phyloP scores from a whole-genome alignment of 2,113 vertebrate genomes.

The Cervus canadensis region DNA sequence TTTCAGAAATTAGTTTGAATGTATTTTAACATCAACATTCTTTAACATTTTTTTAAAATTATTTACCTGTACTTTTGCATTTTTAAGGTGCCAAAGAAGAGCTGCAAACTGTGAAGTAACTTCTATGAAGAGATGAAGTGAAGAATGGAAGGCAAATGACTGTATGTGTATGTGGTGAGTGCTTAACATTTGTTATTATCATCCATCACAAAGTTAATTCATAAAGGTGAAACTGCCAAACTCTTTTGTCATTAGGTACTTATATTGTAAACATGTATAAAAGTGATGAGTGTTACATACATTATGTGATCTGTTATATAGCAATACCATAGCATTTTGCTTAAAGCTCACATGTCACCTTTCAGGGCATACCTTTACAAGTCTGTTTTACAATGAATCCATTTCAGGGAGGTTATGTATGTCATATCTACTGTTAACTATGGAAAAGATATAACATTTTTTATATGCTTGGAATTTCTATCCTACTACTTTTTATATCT shows the following conservation, averaged over 20 bases:
- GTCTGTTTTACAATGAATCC: slow-evolving; percentile 59
- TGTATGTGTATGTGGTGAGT: slow-evolving; percentile 83
- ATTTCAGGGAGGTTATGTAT: slow-evolving; percentile 46
- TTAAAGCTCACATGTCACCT: slow-evolving; percentile 57
- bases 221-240: slow-evolving; percentile 53
- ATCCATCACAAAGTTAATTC: slow-evolving; percentile 66
- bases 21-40: slow-evolving; percentile 56
- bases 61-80: slow-evolving; percentile 57
- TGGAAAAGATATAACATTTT: slow-evolving; percentile 64
- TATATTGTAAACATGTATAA: slow-evolving; percentile 10
- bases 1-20: slow-evolving; percentile 57
- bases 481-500: slow-evolving; percentile 66
- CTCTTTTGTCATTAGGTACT: slow-evolving; percentile 46
- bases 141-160: slow-evolving; percentile 80
- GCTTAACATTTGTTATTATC: slow-evolving; percentile 64
- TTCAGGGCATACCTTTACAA: slow-evolving; percentile 63
- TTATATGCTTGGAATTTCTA: slow-evolving; percentile 63
- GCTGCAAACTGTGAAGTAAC: slow-evolving; percentile 86
- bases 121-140: slow-evolving; percentile 83
- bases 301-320: slow-evolving; percentile 39
- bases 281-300: slow-evolving; percentile 51
- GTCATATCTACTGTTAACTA: slow-evolving; percentile 28
- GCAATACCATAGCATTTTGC: slow-evolving; percentile 61
- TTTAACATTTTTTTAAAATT: neutral
- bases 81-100: slow-evolving; percentile 82